Percentiles rank a stretch among this genome's conserved stretches.
Evolutionary conservation across 2,797 vertebrate genomes (phyloP).

Genomic region (Onychomys leucogaster): DNA sequence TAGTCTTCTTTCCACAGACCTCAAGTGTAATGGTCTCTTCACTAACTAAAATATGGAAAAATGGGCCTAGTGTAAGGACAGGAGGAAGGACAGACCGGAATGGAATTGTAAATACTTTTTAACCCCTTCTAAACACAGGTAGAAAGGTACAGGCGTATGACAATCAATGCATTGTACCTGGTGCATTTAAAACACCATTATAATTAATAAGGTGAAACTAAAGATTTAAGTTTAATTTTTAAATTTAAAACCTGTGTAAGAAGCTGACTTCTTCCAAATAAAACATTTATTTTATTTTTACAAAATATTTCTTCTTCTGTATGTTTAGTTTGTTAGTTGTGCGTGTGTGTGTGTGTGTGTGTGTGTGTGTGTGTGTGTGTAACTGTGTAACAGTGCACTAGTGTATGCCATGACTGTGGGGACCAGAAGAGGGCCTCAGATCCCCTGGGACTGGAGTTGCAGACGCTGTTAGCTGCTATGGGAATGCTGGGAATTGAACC

Average conservation of each 20-base stretch:
- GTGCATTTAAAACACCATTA: slow-evolving; percentile 60
- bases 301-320: slow-evolving; percentile 74
- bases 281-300: slow-evolving; percentile 75
- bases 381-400: neutral
- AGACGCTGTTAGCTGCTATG: neutral
- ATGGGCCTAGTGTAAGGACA: slow-evolving; percentile 6
- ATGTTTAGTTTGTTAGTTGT: slow-evolving; percentile 49
- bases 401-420: too few species aligned
- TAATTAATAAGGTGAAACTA: slow-evolving; percentile 68
- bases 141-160: slow-evolving; percentile 31
- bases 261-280: slow-evolving; percentile 85
- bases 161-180: slow-evolving; percentile 43
- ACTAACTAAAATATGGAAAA: slow-evolving; percentile 60
- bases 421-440: neutral
- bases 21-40: slow-evolving; percentile 49
- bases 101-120: slow-evolving; percentile 63
- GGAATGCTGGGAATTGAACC: neutral
- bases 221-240: neutral
- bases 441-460: neutral
- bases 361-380: neutral
- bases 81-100: slow-evolving; percentile 20
- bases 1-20: slow-evolving; percentile 22
- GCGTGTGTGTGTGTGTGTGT: too few species aligned
- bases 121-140: slow-evolving; percentile 55
- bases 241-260: slow-evolving; percentile 44